phyloP scores from a whole-genome alignment of 2,888 invertebrate genomes.

The Cremastobaeus sp. region DNA sequence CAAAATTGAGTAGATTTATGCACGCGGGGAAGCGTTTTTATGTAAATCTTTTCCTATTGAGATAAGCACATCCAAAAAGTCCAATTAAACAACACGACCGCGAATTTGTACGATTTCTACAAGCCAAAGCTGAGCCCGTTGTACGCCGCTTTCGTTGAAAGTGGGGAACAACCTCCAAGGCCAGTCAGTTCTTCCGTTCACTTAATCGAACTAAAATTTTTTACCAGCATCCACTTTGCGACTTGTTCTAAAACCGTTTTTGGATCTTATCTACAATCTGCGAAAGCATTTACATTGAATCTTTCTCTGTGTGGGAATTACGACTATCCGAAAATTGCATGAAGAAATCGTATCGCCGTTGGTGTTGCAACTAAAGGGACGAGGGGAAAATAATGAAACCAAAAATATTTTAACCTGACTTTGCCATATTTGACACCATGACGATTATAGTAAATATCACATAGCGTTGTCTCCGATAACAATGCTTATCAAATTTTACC shows the following conservation, averaged over 20 bases:
- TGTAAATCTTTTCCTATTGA: slow-evolving; percentile 27
- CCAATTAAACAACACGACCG: background rate
- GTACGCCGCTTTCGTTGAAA: slow-evolving; percentile 1
- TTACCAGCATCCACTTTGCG: background rate
- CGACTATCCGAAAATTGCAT: slow-evolving; percentile 45
- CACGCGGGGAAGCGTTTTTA: slow-evolving; percentile 29
- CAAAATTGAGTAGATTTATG: slow-evolving; percentile 13
- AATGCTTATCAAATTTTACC: slow-evolving; percentile 56
- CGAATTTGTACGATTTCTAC: slow-evolving; percentile 10
- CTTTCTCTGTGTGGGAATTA: slow-evolving; percentile 37
- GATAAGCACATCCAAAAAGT: background rate
- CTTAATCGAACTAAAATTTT: slow-evolving; percentile 13
- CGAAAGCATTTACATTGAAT: slow-evolving; percentile 42
- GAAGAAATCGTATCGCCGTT: slow-evolving; percentile 50
- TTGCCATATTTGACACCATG: slow-evolving; percentile 53
- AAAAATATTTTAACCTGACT: slow-evolving; percentile 43
- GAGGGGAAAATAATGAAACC: background rate
- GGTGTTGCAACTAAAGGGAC: slow-evolving; percentile 30
- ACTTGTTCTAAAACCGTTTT: too few species aligned
- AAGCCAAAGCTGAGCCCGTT: background rate
- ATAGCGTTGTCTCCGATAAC: slow-evolving; percentile 53
- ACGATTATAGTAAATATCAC: slow-evolving; percentile 43
- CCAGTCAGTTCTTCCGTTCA: too few species aligned
- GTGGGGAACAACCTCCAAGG: too few species aligned
- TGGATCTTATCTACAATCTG: slow-evolving; percentile 31